A percentile compares a stretch with the other conserved stretches of the same genome.
Conservation (phyloP, 2,113 vertebrate genomes). For the Dicentrarchus labrax region DNA sequence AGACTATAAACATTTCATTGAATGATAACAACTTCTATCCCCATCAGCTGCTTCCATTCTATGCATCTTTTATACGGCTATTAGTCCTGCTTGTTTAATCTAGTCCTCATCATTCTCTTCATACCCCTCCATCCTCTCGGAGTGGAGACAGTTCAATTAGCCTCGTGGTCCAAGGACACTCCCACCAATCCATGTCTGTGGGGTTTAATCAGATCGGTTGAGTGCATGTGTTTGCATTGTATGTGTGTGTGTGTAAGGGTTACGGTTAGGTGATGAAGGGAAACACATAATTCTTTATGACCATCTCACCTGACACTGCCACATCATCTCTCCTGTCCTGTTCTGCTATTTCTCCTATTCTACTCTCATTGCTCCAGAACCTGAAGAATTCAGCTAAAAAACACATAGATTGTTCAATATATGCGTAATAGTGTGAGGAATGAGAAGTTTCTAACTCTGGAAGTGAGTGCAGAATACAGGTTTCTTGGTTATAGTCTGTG, state of each 20-base stretch:
- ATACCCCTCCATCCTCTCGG: constrained; percentile 32
- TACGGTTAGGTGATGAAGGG: constrained; percentile 40
- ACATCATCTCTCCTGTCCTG: constrained; percentile 15
- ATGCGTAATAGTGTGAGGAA: too few relatives aligned
- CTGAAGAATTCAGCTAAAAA: constrained; percentile 18
- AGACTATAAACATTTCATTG: not conserved
- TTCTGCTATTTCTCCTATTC: not conserved
- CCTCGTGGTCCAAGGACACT: constrained; percentile 59
- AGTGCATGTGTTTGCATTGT: not conserved
- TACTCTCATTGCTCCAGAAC: constrained; percentile 6
- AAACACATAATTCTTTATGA: constrained; percentile 66
- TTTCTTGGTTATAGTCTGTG: not conserved
- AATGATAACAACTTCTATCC: not conserved
- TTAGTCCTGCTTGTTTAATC: constrained; percentile 47
- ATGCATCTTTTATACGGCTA: constrained; percentile 27
- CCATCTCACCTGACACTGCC: constrained; percentile 24
- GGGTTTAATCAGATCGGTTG: constrained; percentile 78
- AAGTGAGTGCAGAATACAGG: constrained; percentile 1
- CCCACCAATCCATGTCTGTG: constrained; percentile 75
- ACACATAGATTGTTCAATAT: not conserved
- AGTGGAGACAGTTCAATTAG: constrained; percentile 81
- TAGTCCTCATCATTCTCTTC: constrained; percentile 58
- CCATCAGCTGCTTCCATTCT: not conserved
- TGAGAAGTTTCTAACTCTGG: not conserved
- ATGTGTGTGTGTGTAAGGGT: constrained; percentile 21